Evolutionary conservation across 2,797 vertebrate genomes (phyloP), one percentile per base, ranked within the genome.

Genomic region (Lemur catta): DNA sequence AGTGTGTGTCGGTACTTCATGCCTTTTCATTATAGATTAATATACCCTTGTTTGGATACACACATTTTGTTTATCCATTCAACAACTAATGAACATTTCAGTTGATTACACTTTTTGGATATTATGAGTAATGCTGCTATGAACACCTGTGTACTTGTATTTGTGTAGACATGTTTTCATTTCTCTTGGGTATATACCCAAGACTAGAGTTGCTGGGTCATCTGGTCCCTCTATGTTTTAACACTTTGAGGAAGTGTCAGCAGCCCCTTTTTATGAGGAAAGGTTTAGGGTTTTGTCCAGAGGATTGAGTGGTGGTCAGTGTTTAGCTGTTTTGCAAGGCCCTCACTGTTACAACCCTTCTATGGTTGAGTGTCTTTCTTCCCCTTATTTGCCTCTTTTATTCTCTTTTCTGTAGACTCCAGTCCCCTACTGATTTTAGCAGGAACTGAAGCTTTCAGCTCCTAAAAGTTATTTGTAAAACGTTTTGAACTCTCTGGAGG

Each of bases 391-490:
- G 38, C 28, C 28, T 91, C 41, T 86, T 82, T 67, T 13, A 52
- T 85, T 90, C 57, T 86, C 52, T 91, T n/a, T 81, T 86, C 18
- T 11, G 38, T 55, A 67, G 80, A 82, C 46, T 75, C 72, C n/a
- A 85, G 33, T 11, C 20, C 24, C n/a, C 48, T 82, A 63, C 78
- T 93, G 92, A 76, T 90, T 90, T 95, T 79, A 74, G 87, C 43
- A 69, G 63, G 59, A 92, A 75, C 28, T 17, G 38, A 84, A 63
- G 30, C 48, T 96, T 95, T 95, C 72, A 95, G 59, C 0, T 12
- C 43, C 35, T 69, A 46, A 12, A 90, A 71, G 57, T 94, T 96
- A 72, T 86, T 72, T 85, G 87, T 92, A 84, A 89, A 90, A 72
- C 48, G 59, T 79, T 63, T 88, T 82, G 81, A 93, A 69, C 15